Percentiles rank a stretch among this genome's conserved stretches.
Conservation (phyloP, 2,888 invertebrate species). For the Sclerodermus sp. region DNA sequence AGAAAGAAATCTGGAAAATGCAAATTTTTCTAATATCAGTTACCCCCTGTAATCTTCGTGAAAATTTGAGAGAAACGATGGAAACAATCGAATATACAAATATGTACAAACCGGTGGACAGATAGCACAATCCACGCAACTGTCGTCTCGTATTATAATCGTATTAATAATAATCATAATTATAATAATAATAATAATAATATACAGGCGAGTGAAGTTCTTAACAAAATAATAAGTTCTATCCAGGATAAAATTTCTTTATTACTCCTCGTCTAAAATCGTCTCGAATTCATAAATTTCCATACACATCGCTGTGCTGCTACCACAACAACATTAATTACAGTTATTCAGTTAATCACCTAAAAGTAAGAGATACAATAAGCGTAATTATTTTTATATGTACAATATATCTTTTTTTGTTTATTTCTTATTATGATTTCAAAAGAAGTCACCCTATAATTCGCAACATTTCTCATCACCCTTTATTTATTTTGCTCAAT, state of each 20-base stretch:
- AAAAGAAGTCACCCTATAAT: constrained; percentile 38
- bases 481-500: constrained; percentile 16
- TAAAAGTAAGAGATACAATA: constrained; percentile 57
- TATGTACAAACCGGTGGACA: constrained; percentile 32
- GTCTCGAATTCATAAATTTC: constrained; percentile 51
- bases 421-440: constrained; percentile 40
- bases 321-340: constrained; percentile 58
- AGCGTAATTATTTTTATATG: constrained; percentile 57
- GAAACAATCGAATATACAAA: constrained; percentile 26
- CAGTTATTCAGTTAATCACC: constrained; percentile 57
- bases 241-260: constrained; percentile 57
- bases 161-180: constrained; percentile 11
- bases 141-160: not conserved
- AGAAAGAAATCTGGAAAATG: too few species aligned
- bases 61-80: constrained; percentile 31
- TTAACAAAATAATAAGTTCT: constrained; percentile 40
- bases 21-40: too few species aligned
- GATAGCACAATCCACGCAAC: constrained; percentile 19
- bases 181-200: constrained; percentile 10
- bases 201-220: constrained; percentile 33
- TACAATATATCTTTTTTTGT: constrained; percentile 49
- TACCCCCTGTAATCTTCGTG: too few species aligned
- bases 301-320: constrained; percentile 56
- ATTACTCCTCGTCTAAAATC: constrained; percentile 54
- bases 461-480: constrained; percentile 30